Evolutionary conservation across 2,797 vertebrate genomes (phyloP), one percentile per base, ranked within the genome.

Genomic region (Antrozous pallidus): DNA sequence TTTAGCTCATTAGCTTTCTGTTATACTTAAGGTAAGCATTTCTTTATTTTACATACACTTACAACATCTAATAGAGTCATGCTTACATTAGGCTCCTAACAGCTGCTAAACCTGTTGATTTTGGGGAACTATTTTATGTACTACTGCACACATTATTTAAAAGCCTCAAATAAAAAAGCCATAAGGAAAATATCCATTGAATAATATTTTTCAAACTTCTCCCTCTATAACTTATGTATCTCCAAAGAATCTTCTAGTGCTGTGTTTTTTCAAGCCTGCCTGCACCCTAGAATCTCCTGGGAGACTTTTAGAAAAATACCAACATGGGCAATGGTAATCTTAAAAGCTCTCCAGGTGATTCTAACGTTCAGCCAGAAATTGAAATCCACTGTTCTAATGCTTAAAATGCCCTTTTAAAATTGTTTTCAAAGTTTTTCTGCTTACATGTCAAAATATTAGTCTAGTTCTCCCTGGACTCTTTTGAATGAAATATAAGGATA

Each of bases 391-490:
- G 6, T 42, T 89, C 31, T 86, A 95, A 91, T 88, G 65, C 28
- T 22, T 86, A 54, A 81, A 87, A 84, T 91, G 80, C 31, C 45
- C 82, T 58, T 83, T 65, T 38, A 36, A 80, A 33, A 83, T 38
- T 85, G 4, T 38, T 84, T 14, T 79, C n/a, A n/a, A n/a, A n/a
- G n/a, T 51, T 67, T 71, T 80, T 90, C 90, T 74, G 6, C 56
- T 83, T 83, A 93, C 61, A 78, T 95, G 71, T 91, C 85, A 96
- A 96, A 95, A 95, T 93, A 74, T 94, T 93, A 81, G 77, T 81
- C 67, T 92, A 90, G 36, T 42, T 82, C 54, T 92, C 85, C 24
- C 45, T 12, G 17, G 85, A 88, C 28, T 86, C 83, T 86, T 94
- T 96, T 56, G 54, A 92, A 94, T 79, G 74, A 97, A 83, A 77